phyloP scores from a whole-genome alignment of 1,140 invertebrate species.

The Drosophila sp. region DNA sequence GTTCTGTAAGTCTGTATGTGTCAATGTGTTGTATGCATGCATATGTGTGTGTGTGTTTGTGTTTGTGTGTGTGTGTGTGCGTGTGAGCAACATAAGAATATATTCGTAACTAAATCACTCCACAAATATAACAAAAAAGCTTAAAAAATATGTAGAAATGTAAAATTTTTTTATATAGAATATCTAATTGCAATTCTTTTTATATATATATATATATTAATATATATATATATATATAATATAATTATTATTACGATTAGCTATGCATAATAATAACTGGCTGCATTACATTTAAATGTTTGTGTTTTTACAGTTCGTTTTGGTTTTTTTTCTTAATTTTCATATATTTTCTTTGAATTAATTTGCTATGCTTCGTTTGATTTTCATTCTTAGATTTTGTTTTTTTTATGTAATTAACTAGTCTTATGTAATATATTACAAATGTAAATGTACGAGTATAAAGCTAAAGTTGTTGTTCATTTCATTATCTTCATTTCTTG shows the following conservation, averaged over 20 bases:
- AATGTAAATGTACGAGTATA: slow-evolving; percentile 84
- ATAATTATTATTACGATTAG: slow-evolving; percentile 55
- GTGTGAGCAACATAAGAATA: slow-evolving; percentile 25
- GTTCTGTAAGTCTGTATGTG: slow-evolving; percentile 21
- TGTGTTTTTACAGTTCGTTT: slow-evolving; percentile 61
- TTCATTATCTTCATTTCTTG: slow-evolving; percentile 51
- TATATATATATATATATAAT: slow-evolving; percentile 34
- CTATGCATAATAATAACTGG: slow-evolving; percentile 75
- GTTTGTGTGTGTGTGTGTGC: slow-evolving; percentile 10
- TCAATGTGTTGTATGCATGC: slow-evolving; percentile 14
- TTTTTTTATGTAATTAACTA: slow-evolving; percentile 77
- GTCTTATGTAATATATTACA: slow-evolving; percentile 84
- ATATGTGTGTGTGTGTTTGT: slow-evolving; percentile 9
- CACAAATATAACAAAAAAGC: slow-evolving; percentile 9
- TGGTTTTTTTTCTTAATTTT: slow-evolving; percentile 39
- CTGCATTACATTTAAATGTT: slow-evolving; percentile 78
- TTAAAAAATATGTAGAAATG: slow-evolving; percentile 40
- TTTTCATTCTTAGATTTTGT: slow-evolving; percentile 65
- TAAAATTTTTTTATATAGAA: slow-evolving; percentile 76
- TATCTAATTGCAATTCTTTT: slow-evolving; percentile 76
- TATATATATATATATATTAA: slow-evolving; percentile 32
- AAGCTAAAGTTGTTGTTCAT: slow-evolving; percentile 84
- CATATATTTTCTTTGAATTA: slow-evolving; percentile 64
- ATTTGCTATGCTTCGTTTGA: slow-evolving; percentile 78
- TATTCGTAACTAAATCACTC: slow-evolving; percentile 11